Evolutionary conservation across 2,888 invertebrate species (phyloP), one percentile per base, ranked within the genome.

Genomic region (Oxystoma pomonae): DNA sequence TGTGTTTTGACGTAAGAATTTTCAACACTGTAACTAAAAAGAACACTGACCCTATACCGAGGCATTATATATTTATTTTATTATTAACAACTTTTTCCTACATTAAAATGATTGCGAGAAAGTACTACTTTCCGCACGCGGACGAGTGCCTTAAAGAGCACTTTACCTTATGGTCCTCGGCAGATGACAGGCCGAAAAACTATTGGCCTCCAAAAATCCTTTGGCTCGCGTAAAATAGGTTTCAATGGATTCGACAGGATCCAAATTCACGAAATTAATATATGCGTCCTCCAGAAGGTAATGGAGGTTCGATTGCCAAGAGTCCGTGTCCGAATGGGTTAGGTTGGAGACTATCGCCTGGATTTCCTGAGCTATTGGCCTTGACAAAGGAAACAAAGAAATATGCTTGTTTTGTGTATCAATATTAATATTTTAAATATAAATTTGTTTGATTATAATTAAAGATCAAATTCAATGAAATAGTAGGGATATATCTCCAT

Each of bases 181-280:
- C 0, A 88, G 89, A 75, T 87, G 85, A 69, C 90, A 90, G 0
- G 87, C 87, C 0, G 84, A 83, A 71, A 88, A 89, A 71, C 88
- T 88, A 69, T 88, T 87, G 0, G 88, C 88, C 61, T 86, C 86
- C 52, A 85, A 80, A 71, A 86, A 88, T n/a, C 76, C 88, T 0
- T 80, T 76, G 0, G 89, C 87, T 67, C 82, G 81, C 49, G 85
- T 83, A 57, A 92, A 79, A 73, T 89, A 91, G 74, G 88, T 89
- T 59, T 86, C 83, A 0, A 91, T 87, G 0, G 87, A 81, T 57
- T 84, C 81, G 0, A 89, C 83, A 1, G 87, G 86, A 58, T 84
- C 80, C 60, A 90, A 71, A 0, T 84, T 81, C 0, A 81, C 78
- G 0, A 87, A 81, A 50, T 81, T 78, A 0, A 83, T 80, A 63